Evolutionary conservation across 2,797 vertebrate genomes (phyloP).

Genomic region (Brotula barbata): DNA sequence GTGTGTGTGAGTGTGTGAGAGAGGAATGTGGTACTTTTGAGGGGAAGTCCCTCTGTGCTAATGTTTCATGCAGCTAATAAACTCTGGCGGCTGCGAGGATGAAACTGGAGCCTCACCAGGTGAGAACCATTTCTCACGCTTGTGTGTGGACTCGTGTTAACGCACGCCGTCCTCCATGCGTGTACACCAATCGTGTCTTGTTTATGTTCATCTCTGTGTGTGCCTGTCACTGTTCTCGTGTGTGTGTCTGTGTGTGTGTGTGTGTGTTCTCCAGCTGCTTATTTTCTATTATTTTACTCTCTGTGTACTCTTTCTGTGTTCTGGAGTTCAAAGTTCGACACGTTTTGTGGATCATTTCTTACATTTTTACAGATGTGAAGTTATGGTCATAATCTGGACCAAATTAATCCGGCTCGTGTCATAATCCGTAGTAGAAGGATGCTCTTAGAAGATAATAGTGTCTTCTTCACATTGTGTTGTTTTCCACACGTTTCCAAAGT

Average conservation of each 20-base stretch:
- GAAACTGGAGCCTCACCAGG: constrained; percentile 73
- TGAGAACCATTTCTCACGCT: constrained; percentile 73
- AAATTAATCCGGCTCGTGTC: too few species aligned
- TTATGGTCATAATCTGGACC: too few species aligned
- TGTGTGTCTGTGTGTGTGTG: constrained; percentile 20
- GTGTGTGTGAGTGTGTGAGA: constrained; percentile 22
- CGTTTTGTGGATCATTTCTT: too few species aligned
- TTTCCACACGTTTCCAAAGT: too few species aligned
- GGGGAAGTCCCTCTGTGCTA: constrained; percentile 57
- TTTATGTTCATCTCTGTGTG: background rate
- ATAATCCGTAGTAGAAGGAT: too few species aligned
- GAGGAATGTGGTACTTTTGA: constrained; percentile 56
- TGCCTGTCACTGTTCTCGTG: background rate
- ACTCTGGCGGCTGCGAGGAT: constrained; percentile 52
- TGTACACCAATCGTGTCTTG: background rate
- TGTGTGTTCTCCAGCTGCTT: constrained; percentile 32
- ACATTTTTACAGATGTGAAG: too few species aligned
- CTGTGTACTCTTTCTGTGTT: too few species aligned
- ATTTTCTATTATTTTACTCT: too few species aligned
- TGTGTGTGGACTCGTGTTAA: constrained; percentile 32
- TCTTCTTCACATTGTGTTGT: too few species aligned
- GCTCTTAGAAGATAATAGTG: too few species aligned
- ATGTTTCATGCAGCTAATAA: constrained; percentile 71
- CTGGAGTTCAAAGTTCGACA: too few species aligned
- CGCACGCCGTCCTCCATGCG: constrained; percentile 4